A percentile compares a stretch with the other conserved stretches of the same genome.
Conservation (phyloP, 2,888 invertebrate species). For the Ecliptopera silaceata region DNA sequence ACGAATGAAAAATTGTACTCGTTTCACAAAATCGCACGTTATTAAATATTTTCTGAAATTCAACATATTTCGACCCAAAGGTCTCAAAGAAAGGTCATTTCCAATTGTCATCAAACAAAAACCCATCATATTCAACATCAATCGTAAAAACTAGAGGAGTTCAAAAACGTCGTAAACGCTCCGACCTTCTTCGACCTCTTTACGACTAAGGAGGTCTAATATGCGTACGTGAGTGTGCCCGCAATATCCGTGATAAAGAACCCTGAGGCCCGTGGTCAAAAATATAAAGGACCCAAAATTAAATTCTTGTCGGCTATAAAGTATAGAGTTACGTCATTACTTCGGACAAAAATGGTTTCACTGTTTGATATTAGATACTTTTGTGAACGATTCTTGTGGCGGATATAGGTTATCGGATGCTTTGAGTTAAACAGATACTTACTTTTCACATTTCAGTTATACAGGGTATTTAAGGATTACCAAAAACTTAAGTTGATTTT, state of each 20-base stretch:
- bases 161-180: conserved; percentile 53
- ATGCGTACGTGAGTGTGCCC: conserved; percentile 67
- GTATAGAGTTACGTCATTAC: conserved; percentile 79
- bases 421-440: not conserved
- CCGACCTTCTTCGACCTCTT: conserved; percentile 66
- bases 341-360: conserved; percentile 25
- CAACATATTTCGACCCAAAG: no score
- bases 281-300: conserved; percentile 74
- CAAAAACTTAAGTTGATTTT: no score
- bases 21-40: no score
- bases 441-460: not conserved
- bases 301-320: conserved; percentile 74
- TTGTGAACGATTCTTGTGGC: conserved; percentile 12
- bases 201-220: conserved; percentile 68
- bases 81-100: conserved; percentile 18
- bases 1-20: no score
- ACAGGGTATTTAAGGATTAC: no score
- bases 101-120: conserved; percentile 32
- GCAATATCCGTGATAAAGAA: conserved; percentile 63
- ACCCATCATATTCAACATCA: conserved; percentile 37
- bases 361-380: conserved; percentile 35
- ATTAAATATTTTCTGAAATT: no score
- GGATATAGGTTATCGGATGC: conserved; percentile 3
- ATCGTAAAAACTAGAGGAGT: conserved; percentile 51
- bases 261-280: conserved; percentile 65